phyloP scores from a whole-genome alignment of 2,888 invertebrate species.

The Caenorhabditis angaria region DNA sequence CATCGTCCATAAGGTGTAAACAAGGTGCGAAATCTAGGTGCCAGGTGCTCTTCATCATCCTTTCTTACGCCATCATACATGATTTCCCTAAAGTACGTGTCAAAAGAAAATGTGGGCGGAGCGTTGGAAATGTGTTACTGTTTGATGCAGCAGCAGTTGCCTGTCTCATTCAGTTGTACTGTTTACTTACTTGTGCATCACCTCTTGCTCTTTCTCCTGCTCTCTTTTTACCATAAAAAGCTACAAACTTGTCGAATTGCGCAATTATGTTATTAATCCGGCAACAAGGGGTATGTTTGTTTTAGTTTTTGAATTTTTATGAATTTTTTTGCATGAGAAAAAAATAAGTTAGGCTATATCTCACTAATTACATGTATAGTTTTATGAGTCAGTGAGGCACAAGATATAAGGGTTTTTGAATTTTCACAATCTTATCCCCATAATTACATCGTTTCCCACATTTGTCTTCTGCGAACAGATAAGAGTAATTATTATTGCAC shows the following conservation, averaged over 20 bases:
- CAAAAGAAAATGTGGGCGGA: slow-evolving; percentile 20
- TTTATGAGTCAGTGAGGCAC: no score
- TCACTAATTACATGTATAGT: no score
- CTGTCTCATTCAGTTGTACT: slow-evolving; percentile 6
- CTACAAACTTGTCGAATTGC: slow-evolving; percentile 13
- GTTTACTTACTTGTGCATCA: not conserved
- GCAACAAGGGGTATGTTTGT: slow-evolving; percentile 45
- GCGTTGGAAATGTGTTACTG: slow-evolving; percentile 27
- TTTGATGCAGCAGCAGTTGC: not conserved
- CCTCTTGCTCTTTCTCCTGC: not conserved
- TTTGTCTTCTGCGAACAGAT: no score
- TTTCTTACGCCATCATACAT: not conserved
- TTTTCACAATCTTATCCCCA: no score
- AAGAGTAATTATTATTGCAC: no score
- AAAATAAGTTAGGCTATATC: no score
- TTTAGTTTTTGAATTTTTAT: slow-evolving; percentile 10
- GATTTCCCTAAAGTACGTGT: not conserved
- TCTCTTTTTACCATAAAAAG: slow-evolving; percentile 15
- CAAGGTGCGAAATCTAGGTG: slow-evolving; percentile 15
- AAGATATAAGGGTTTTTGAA: no score
- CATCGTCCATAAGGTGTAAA: slow-evolving; percentile 13
- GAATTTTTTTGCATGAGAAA: no score
- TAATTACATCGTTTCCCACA: no score
- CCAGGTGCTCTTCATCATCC: not conserved
- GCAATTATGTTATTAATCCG: slow-evolving; percentile 13